These are phyloP conservation scores for Lemur catta DNA, from an alignment of 2,797 vertebrate species.

Conservation along the genomic window DNA sequence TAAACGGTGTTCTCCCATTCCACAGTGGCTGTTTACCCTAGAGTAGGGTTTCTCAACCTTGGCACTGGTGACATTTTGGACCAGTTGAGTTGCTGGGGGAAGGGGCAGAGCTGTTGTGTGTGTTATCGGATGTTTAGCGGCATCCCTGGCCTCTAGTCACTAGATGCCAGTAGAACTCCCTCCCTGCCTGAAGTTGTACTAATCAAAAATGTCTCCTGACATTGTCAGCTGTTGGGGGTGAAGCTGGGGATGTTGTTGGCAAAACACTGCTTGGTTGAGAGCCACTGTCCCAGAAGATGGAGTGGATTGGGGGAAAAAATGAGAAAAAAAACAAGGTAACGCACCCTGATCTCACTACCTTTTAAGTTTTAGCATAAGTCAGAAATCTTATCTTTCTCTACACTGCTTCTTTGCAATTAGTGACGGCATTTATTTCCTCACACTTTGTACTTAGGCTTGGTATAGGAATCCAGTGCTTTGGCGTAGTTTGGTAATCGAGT, in stretches of 20 bases:
- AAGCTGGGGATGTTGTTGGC: background rate
- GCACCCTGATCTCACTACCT: background rate
- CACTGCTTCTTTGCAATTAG: background rate
- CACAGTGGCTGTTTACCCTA: background rate
- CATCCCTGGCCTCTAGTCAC: background rate
- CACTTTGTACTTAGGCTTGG: background rate
- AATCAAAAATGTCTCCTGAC: background rate
- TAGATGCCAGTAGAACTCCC: background rate
- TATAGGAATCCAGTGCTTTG: accelerated
- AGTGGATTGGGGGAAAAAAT: background rate
- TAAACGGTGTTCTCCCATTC: background rate
- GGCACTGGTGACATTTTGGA: background rate
- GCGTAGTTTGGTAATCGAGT: background rate
- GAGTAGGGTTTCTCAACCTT: background rate
- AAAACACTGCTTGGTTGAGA: background rate
- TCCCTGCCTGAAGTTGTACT: background rate
- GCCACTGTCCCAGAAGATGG: background rate
- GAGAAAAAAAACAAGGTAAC: background rate
- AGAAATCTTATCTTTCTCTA: background rate
- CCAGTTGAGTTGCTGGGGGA: background rate
- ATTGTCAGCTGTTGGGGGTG: background rate
- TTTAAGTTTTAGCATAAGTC: background rate
- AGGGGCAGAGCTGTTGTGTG: background rate
- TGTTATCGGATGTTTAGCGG: background rate
- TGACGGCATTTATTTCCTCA: background rate